Conservation (phyloP, 2,888 invertebrate species). For the Sylvicola cinctus region DNA sequence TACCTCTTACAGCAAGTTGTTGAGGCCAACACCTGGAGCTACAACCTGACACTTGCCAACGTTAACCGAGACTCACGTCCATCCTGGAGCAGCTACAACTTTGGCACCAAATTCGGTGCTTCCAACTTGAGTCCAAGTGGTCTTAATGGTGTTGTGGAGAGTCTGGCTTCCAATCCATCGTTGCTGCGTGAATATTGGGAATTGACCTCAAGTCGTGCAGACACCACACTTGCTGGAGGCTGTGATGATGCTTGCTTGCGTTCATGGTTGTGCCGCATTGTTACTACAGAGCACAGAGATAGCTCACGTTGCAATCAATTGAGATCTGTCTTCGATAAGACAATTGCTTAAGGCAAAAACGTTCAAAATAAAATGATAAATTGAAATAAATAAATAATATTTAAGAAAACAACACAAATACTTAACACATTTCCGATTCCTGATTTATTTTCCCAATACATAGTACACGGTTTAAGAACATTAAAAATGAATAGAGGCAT, state of each 20-base stretch:
- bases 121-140: constrained; percentile 37
- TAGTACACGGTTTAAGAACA: too few relatives aligned
- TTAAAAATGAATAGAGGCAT: too few relatives aligned
- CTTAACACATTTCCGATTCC: too few relatives aligned
- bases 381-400: too few relatives aligned
- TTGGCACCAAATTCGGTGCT: constrained; percentile 41
- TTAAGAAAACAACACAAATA: too few relatives aligned
- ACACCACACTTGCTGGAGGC: constrained; percentile 14
- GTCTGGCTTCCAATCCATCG: constrained; percentile 27
- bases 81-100: constrained; percentile 52
- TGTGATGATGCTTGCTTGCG: constrained; percentile 15
- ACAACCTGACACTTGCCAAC: constrained; percentile 58
- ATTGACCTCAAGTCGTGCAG: constrained; percentile 14
- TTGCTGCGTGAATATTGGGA: constrained; percentile 15
- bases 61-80: constrained; percentile 28
- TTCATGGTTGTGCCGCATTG: constrained; percentile 15
- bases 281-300: constrained; percentile 13
- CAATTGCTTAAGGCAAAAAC: too few relatives aligned
- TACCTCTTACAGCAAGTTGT: constrained; percentile 32
- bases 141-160: constrained; percentile 35
- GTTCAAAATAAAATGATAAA: too few relatives aligned
- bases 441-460: too few relatives aligned
- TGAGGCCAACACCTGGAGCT: constrained; percentile 48
- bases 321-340: too few relatives aligned
- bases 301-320: not conserved